phyloP scores from a whole-genome alignment of 2,888 invertebrate genomes.

The Palloptera scutellata region DNA sequence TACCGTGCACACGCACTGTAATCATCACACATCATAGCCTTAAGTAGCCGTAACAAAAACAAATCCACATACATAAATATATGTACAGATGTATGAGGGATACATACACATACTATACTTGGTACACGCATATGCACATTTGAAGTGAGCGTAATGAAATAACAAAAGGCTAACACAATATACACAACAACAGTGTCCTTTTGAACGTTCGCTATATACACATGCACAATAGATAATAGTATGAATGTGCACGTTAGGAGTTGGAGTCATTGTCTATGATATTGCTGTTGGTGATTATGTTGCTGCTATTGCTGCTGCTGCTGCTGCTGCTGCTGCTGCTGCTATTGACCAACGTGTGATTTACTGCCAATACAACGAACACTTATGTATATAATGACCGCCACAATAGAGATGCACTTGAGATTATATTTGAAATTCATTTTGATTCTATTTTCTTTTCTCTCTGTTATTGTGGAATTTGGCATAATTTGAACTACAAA shows the following conservation, averaged over 20 bases:
- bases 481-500: constrained; percentile 26
- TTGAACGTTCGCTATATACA: constrained; percentile 15
- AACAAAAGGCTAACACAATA: constrained; percentile 22
- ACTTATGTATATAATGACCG: constrained; percentile 14
- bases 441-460: neutral
- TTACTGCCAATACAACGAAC: constrained; percentile 5
- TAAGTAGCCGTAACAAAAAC: constrained; percentile 52
- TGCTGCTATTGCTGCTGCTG: constrained; percentile 5
- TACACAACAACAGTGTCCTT: constrained; percentile 25
- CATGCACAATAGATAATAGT: neutral
- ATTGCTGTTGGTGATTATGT: constrained; percentile 15
- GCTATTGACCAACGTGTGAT: constrained; percentile 20
- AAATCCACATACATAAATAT: constrained; percentile 21
- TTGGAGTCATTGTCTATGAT: neutral
- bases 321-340: constrained; percentile 11
- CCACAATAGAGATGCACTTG: constrained; percentile 28
- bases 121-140: too few relatives aligned
- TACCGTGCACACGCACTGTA: constrained; percentile 35
- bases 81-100: neutral
- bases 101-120: neutral
- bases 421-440: constrained; percentile 21
- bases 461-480: constrained; percentile 13
- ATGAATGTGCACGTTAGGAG: too few relatives aligned
- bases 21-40: constrained; percentile 46
- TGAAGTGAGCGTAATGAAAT: neutral